Percentiles rank a stretch among this genome's conserved stretches.
Evolutionary conservation across 2,888 invertebrate genomes (phyloP).

Genomic region (Mycalesis mineus): DNA sequence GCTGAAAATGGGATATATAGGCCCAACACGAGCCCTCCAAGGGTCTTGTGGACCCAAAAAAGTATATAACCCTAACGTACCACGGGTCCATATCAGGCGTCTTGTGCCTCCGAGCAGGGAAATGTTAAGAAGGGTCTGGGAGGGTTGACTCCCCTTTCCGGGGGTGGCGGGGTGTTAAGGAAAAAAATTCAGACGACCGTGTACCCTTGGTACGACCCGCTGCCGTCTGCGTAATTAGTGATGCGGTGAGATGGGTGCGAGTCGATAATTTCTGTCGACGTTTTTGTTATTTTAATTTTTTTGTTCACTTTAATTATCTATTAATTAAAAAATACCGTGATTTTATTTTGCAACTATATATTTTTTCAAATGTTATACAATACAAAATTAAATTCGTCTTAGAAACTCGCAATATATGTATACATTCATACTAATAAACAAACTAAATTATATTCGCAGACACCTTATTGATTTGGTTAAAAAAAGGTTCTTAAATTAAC

Average conservation of each 20-base stretch:
- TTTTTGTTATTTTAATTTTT: conserved; percentile 3
- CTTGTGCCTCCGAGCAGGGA: conserved; percentile 73
- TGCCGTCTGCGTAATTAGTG: conserved; percentile 76
- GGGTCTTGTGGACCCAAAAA: conserved; percentile 74
- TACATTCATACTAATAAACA: not conserved
- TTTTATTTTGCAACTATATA: too few species aligned
- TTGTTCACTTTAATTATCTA: not conserved
- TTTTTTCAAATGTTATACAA: too few species aligned
- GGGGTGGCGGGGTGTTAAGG: conserved; percentile 58
- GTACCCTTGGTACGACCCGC: conserved; percentile 71
- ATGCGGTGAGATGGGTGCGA: conserved; percentile 55
- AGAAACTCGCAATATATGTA: too few species aligned
- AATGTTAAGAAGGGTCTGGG: conserved; percentile 76
- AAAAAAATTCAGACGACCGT: conserved; percentile 71
- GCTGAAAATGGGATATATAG: conserved; percentile 68
- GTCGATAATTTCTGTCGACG: conserved; percentile 45
- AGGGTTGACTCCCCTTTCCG: conserved; percentile 59
- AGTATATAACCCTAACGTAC: conserved; percentile 73
- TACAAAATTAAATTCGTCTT: too few species aligned
- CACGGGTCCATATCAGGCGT: conserved; percentile 68
- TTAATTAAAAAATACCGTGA: too few species aligned
- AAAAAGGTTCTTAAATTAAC: not conserved
- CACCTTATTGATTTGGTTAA: not conserved
- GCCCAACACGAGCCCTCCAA: conserved; percentile 69
- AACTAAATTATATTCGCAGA: not conserved